Evolutionary conservation across 2,888 invertebrate species (phyloP), one percentile per base, ranked within the genome.

Genomic region (Allacma fusca): DNA sequence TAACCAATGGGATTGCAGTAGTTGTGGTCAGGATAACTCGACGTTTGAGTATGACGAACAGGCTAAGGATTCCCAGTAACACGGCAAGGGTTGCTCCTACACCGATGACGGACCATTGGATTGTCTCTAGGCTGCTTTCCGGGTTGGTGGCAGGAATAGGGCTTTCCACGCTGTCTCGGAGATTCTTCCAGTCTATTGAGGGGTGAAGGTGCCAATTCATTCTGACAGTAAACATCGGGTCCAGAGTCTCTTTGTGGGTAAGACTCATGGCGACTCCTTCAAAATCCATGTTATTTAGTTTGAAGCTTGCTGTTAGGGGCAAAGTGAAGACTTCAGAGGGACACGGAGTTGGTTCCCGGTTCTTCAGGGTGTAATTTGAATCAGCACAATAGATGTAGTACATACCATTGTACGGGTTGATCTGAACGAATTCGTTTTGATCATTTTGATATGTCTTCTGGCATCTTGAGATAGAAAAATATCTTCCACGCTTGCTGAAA

Each of bases 271-370:
- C n/a, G 1, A 1, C 19, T 24, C 67, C 67, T 28, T 23, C 12
- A 1, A n/a, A n/a, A n/a, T n/a, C 2, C 28, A 16, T 21, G 7
- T 28, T 24, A 34, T 67, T 68, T 4, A 68, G 29, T 21, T 1
- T 67, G n/a, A 67, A 67, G 12, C 13, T 12, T 1, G 67, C 28
- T 5, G 19, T 4, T 12, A 67, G 5, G 12, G 67, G 67, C 2
- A 67, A 28, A 2, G 34, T 67, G 34, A 67, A 67, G 28, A 67
- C 67, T 29, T 67, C 19, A 67, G 1, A 5, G 16, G 67, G 67
- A 28, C 67, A 67, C 7, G 24, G 19, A 1, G 21, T 16, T 19
- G 5, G 16, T 1, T 1, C 23, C 13, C 21, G 24, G 28, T 1
- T 34, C 19, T 28, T 28, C 9, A 67, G 16, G 19, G 26, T 67